Base-by-base conservation (phyloP, 2,888 invertebrate species). In the Bedellia somnulentella region DNA sequence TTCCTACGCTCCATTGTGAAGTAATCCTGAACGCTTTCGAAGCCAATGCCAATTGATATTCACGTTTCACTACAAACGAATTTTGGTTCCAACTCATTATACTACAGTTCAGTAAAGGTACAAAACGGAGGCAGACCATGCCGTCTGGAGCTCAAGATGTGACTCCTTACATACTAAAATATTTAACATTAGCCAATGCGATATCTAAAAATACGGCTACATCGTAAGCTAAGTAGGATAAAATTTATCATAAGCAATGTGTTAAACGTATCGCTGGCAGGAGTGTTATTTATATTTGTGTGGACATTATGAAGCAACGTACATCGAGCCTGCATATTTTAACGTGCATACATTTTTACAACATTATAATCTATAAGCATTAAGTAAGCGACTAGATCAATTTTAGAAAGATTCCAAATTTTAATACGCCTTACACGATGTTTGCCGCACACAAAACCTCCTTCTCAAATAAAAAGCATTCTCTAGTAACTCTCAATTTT, bases 121-220 rank as follows among this genome's bases (percentile, higher is more conserved):
- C 66, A 60, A 70, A 71, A 70, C 63, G 61, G 62, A 44, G 68
- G 61, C 52, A 67, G 60, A 68, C 51, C 46, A 54, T 52, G 52
- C 57, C 54, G 64, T 63, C 57, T 53, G 52, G 73, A 75, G 75
- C 75, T 75, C 75, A 70, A 67, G 52, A 57, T 64, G 67, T 68
- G 50, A 18, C n/a, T 15, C 45, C 67, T 71, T 70, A 71, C 52
- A 40, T 44, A 64, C 73, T 73, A 73, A 45, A 53, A 68, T 70
- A 28, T 32, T 27, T 25, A 71, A 75, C 70, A 34, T 59, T 71
- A 71, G 61, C 70, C 67, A 71, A 75, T 66, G 73, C 68, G 38
- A 66, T 70, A 61, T 71, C 73, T 75, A 73, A 73, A 73, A 73
- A 75, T 73, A 73, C 73, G 61, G 61, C 71, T 73, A 73, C 70